A percentile compares a stretch with the other conserved stretches of the same genome.
Conservation (phyloP, 2,888 invertebrate genomes). For the Troides helena region DNA sequence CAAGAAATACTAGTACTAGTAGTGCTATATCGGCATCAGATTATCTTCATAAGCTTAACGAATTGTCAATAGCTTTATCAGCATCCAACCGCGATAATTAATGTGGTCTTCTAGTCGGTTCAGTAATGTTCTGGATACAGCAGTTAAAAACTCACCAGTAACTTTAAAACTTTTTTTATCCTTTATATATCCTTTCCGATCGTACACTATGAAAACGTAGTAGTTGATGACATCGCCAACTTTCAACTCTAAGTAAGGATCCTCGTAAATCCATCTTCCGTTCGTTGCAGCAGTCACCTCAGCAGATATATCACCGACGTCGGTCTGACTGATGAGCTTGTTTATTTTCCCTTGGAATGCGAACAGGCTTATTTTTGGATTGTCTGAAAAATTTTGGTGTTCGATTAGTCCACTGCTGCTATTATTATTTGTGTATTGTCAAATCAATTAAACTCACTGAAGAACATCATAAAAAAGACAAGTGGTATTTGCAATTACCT, state of each 20-base stretch:
- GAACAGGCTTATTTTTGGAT: slow-evolving; percentile 75
- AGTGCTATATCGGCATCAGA: no score
- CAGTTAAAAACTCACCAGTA: slow-evolving; percentile 48
- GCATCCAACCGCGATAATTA: no score
- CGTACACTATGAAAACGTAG: slow-evolving; percentile 80
- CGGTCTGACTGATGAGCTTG: slow-evolving; percentile 63
- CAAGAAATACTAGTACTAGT: no score
- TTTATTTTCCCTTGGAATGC: slow-evolving; percentile 84
- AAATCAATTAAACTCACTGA: no score
- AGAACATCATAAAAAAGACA: no score
- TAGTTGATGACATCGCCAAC: slow-evolving; percentile 81
- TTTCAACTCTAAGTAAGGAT: slow-evolving; percentile 62
- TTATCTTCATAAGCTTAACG: no score
- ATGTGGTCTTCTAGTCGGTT: no score
- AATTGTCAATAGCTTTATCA: no score
- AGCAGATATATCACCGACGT: slow-evolving; percentile 76
- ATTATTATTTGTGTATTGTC: no score
- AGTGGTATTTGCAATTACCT: no score
- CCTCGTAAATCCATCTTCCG: slow-evolving; percentile 77
- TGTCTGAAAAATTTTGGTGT: slow-evolving; percentile 56
- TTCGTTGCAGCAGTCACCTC: slow-evolving; percentile 64
- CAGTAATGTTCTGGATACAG: no score
- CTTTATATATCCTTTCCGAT: slow-evolving; percentile 67
- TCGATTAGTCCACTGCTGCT: background rate
- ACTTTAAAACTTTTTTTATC: slow-evolving; percentile 64